Evolutionary conservation across 2,888 invertebrate species (phyloP).

Genomic region (Chrysotoxum bicinctum): DNA sequence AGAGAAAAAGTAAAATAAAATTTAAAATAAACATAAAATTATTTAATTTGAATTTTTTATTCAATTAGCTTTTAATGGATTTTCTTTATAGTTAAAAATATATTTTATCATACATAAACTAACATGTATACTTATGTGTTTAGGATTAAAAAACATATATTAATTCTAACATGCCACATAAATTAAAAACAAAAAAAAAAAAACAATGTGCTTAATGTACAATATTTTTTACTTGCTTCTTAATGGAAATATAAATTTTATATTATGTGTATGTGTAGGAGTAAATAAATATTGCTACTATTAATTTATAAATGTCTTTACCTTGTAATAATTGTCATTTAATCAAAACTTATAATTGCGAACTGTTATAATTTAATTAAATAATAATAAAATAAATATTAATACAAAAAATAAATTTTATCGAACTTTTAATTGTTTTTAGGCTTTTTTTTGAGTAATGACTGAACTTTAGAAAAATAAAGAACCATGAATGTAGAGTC

Average conservation of each 20-base stretch:
- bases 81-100: background rate
- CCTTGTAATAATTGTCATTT: conserved; percentile 28
- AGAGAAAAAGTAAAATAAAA: background rate
- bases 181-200: conserved; percentile 28
- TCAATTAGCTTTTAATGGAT: background rate
- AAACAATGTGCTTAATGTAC: conserved; percentile 52
- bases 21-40: background rate
- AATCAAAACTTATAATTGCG: conserved; percentile 64
- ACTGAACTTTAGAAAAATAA: no score
- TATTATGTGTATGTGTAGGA: background rate
- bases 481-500: no score
- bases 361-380: conserved; percentile 17
- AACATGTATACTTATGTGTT: background rate
- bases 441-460: no score
- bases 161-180: conserved; percentile 4
- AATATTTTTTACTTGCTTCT: conserved; percentile 69
- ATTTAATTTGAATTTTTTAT: background rate
- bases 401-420: conserved; percentile 7
- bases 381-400: conserved; percentile 32
- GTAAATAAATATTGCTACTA: background rate
- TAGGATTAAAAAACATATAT: conserved; percentile 10
- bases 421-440: background rate
- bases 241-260: conserved; percentile 26
- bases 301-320: conserved; percentile 52
- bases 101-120: conserved; percentile 2